These are phyloP conservation scores for Aporophyla lueneburgensis DNA, from an alignment of 2,888 invertebrate genomes.

Conservation along the genomic window DNA sequence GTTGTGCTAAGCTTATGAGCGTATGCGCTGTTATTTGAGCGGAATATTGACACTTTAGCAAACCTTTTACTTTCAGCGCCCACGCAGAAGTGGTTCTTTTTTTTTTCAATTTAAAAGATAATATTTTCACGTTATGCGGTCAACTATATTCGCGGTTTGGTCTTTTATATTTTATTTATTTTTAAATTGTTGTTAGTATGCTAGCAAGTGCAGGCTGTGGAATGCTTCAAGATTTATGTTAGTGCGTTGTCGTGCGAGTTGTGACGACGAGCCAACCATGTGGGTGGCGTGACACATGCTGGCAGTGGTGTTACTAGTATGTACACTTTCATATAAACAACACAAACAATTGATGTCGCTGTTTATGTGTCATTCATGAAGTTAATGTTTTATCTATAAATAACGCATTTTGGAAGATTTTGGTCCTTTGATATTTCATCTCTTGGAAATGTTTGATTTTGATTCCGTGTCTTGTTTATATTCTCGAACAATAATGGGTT, in stretches of 20 bases:
- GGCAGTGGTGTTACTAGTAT: conserved; percentile 18
- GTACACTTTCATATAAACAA: conserved; percentile 29
- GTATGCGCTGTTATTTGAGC: not conserved
- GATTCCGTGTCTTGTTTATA: conserved; percentile 1
- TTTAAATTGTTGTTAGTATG: conserved; percentile 55
- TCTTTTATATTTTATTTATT: conserved; percentile 44
- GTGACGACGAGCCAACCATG: not conserved
- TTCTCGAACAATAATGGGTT: conserved; percentile 1
- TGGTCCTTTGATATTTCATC: conserved; percentile 1
- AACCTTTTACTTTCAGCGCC: not conserved
- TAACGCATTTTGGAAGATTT: conserved; percentile 31
- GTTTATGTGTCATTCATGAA: conserved; percentile 14
- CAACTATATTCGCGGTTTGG: conserved; percentile 18
- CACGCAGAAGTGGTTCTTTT: not conserved
- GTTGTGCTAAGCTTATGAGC: not conserved
- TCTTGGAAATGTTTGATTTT: conserved; percentile 9
- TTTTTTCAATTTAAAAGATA: not conserved
- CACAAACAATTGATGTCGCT: not conserved
- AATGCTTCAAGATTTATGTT: conserved; percentile 55
- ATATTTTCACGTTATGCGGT: conserved; percentile 2
- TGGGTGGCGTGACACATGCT: conserved; percentile 4
- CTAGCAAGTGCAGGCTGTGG: conserved; percentile 71
- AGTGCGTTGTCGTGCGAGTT: conserved; percentile 11
- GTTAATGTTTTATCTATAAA: conserved; percentile 3
- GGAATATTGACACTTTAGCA: not conserved